Base-by-base conservation (phyloP, 2,888 invertebrate genomes). In the Chouioia cunea region DNA sequence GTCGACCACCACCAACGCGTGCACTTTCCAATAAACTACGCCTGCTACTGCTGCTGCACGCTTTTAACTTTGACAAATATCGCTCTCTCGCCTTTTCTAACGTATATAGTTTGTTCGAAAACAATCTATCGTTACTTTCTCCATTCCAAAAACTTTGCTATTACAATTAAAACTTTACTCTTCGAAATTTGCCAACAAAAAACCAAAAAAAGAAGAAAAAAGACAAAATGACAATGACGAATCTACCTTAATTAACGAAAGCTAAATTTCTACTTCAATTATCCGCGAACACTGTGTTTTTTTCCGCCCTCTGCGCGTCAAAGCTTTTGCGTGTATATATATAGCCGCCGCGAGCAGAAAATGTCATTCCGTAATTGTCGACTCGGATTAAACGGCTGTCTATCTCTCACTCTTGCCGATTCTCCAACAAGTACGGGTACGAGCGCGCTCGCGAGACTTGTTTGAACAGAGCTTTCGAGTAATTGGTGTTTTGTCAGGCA, bases 311-410 rank as follows among this genome's bases (percentile, higher is more conserved):
- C 22, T 0, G n/a, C n/a, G 56, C 22, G 16, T 43, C 36, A 46
- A 23, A n/a, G 59, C 50, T 52, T 60, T 50, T 18, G 36, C 12
- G 46, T 54, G 23, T 14, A 27, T 27, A 27, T 27, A 27, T 6
- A 27, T 27, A 27, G 1, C 52, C 4, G 20, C n/a, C 53, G 53
- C 53, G 22, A 23, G 23, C 23, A 16, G 50, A 65, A 65, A 57
- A 57, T 50, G 65, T 57, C 65, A 65, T 65, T 57, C 57, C 48
- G 57, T 50, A 57, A 65, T 65, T 57, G 48, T 43, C 10, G 36
- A 36, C 20, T 22, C 20, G 57, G 43, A 57, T 27, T 44, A 64
- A 46, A 54, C 22, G 47, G 46, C 15, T 18, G 50, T 20, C 20
- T n/a, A n/a, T n/a, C n/a, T n/a, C n/a, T n/a, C n/a, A n/a, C n/a